Percentiles rank a stretch among this genome's conserved stretches.
phyloP scores from a whole-genome alignment of 2,888 invertebrate genomes.

The Nomada flava region DNA sequence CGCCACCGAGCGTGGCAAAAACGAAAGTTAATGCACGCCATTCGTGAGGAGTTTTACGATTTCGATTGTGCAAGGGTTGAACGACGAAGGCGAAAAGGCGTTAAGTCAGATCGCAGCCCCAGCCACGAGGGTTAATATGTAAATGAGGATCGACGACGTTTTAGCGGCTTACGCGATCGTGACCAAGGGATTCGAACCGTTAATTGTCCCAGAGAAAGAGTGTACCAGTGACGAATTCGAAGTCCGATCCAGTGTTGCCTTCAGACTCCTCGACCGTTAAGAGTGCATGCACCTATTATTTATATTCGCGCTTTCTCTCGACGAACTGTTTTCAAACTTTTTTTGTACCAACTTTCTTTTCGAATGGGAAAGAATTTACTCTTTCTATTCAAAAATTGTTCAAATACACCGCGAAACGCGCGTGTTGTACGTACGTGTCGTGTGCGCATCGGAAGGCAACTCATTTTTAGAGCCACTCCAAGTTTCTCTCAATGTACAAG shows the following conservation, averaged over 20 bases:
- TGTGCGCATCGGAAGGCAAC: neutral
- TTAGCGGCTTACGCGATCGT: slow-evolving; percentile 23
- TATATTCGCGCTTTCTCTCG: slow-evolving; percentile 47
- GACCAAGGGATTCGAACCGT: slow-evolving; percentile 44
- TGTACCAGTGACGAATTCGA: neutral
- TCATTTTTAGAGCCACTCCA: slow-evolving; percentile 8
- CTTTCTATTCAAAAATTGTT: neutral
- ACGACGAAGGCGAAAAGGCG: slow-evolving; percentile 78
- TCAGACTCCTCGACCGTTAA: slow-evolving; percentile 1
- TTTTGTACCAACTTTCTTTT: slow-evolving; percentile 40
- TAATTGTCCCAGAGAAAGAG: slow-evolving; percentile 32
- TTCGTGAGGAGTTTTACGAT: slow-evolving; percentile 62
- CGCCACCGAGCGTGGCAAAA: slow-evolving; percentile 14
- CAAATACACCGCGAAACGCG: neutral
- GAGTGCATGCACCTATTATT: slow-evolving; percentile 27
- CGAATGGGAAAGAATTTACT: slow-evolving; percentile 24
- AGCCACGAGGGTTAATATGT: slow-evolving; percentile 78
- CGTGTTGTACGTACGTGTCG: neutral
- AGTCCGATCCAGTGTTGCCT: neutral
- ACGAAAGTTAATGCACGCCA: slow-evolving; percentile 48
- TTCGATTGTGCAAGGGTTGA: slow-evolving; percentile 43
- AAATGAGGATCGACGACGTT: slow-evolving; percentile 69
- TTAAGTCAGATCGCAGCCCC: slow-evolving; percentile 81
- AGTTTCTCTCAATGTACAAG: slow-evolving; percentile 75
- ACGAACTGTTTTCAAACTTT: slow-evolving; percentile 25